phyloP scores from a whole-genome alignment of 1,140 invertebrate species.

The Eupeodes corollae region DNA sequence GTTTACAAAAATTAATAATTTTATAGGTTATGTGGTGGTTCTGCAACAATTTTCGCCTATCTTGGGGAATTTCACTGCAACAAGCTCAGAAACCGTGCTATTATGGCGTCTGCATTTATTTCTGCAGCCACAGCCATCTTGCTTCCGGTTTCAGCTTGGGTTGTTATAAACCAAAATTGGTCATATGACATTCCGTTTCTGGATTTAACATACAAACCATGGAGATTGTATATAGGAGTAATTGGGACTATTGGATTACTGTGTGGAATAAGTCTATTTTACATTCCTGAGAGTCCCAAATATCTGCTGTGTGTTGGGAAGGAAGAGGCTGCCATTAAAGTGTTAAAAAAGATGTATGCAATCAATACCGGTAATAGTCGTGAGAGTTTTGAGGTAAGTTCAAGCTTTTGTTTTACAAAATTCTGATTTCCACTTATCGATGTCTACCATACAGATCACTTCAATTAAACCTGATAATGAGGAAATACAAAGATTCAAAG shows the following conservation, averaged over 20 bases:
- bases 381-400: too few species aligned
- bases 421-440: too few species aligned
- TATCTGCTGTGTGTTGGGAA: slow-evolving; percentile 62
- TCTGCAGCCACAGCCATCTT: slow-evolving; percentile 44
- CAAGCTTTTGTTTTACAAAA: too few species aligned
- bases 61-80: slow-evolving; percentile 54
- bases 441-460: too few species aligned
- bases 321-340: slow-evolving; percentile 49
- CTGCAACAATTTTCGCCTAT: slow-evolving; percentile 57
- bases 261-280: slow-evolving; percentile 48
- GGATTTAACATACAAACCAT: slow-evolving; percentile 47
- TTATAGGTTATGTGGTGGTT: slow-evolving; percentile 57
- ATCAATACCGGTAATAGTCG: too few species aligned
- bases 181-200: too few species aligned
- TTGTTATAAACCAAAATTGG: slow-evolving; percentile 38
- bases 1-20: too few species aligned
- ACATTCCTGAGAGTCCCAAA: slow-evolving; percentile 71
- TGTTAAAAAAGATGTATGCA: not conserved
- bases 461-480: too few species aligned
- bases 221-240: slow-evolving; percentile 61
- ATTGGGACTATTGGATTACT: slow-evolving; percentile 53
- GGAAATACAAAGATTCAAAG: too few species aligned
- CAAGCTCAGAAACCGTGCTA: slow-evolving; percentile 47
- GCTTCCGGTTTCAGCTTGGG: slow-evolving; percentile 45
- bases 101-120: slow-evolving; percentile 50